Conservation (phyloP, 2,797 vertebrate species). For the Steatocranus sp. region DNA sequence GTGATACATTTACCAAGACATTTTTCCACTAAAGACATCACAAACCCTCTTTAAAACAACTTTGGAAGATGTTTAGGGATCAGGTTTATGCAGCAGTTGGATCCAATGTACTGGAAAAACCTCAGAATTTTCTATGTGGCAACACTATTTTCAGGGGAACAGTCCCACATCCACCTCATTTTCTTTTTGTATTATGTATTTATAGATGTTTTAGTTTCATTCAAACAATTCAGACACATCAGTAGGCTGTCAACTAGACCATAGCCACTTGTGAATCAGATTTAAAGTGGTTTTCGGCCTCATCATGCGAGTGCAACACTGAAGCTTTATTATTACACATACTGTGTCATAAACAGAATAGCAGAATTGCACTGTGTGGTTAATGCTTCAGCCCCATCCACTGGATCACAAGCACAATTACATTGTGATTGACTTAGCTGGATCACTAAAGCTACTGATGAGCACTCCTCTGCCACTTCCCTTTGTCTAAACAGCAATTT, state of each 20-base stretch:
- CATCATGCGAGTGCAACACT: not conserved
- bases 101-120: slow-evolving; percentile 14
- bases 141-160: not conserved
- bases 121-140: not conserved
- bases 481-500: slow-evolving; percentile 33
- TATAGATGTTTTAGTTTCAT: not conserved
- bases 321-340: slow-evolving; percentile 16
- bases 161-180: not conserved
- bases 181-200: not conserved
- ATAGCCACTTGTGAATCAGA: slow-evolving; percentile 14
- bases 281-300: slow-evolving; percentile 14
- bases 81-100: slow-evolving; percentile 17
- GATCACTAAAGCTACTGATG: slow-evolving; percentile 46
- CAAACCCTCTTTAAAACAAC: slow-evolving; percentile 14
- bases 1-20: slow-evolving; percentile 51
- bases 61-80: slow-evolving; percentile 41
- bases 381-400: slow-evolving; percentile 77
- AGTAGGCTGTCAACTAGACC: slow-evolving; percentile 4
- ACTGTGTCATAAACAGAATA: slow-evolving; percentile 39
- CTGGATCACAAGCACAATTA: slow-evolving; percentile 71
- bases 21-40: slow-evolving; percentile 41
- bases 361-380: slow-evolving; percentile 45
- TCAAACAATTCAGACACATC: slow-evolving; percentile 13
- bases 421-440: slow-evolving; percentile 65
- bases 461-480: slow-evolving; percentile 26